Percentiles rank a stretch among this genome's conserved stretches.
Evolutionary conservation across 2,797 vertebrate genomes (phyloP).

Genomic region (Epinephelus awoara): DNA sequence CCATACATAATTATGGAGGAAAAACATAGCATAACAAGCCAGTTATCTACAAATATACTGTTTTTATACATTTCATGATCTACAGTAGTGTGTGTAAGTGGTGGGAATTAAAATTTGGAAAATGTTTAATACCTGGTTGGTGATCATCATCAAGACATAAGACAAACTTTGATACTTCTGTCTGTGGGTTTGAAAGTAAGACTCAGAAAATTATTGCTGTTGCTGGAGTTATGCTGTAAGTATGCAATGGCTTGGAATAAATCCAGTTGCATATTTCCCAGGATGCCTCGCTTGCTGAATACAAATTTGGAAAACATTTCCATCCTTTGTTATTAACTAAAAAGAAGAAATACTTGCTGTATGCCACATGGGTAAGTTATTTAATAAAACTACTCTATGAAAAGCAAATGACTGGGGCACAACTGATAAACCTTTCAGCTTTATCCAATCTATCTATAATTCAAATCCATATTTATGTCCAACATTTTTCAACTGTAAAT

Average conservation of each 20-base stretch:
- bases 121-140: neutral
- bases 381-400: neutral
- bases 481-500: constrained; percentile 6
- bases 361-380: constrained; percentile 3
- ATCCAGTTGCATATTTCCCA: neutral
- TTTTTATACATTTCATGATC: neutral
- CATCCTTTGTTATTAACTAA: constrained; percentile 8
- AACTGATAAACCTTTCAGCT: neutral
- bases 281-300: neutral
- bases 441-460: neutral
- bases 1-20: neutral
- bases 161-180: neutral
- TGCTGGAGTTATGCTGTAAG: neutral
- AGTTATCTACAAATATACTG: neutral
- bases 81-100: neutral
- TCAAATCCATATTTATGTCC: neutral
- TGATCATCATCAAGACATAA: neutral
- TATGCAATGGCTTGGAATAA: neutral
- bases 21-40: neutral
- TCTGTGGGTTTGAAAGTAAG: neutral
- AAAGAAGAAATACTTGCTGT: neutral
- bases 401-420: neutral
- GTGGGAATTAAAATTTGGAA: neutral
- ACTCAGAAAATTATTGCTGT: neutral
- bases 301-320: neutral